Evolutionary conservation across 2,113 vertebrate species (phyloP).

Genomic region (Neotoma lepida): DNA sequence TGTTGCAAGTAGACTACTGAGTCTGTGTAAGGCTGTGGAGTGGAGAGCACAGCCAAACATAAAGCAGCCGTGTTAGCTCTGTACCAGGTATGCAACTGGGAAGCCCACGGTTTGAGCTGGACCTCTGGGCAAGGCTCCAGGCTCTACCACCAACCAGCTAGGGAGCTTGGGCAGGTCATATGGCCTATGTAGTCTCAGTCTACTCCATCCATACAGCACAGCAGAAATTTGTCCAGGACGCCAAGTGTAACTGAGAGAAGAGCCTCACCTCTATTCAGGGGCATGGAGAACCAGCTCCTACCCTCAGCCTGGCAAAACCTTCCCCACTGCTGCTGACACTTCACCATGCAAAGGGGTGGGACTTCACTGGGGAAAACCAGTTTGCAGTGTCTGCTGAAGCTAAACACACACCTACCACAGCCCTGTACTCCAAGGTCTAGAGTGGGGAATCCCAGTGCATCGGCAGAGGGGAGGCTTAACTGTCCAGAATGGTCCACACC

Average conservation of each 20-base stretch:
- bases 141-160: neutral
- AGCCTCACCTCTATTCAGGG: neutral
- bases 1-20: no score
- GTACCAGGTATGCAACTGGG: neutral
- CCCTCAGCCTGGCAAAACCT: neutral
- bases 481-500: no score
- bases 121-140: neutral
- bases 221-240: neutral
- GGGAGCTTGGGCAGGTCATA: neutral
- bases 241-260: neutral
- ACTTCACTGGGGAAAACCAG: neutral
- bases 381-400: neutral
- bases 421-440: neutral
- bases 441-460: neutral
- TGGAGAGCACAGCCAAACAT: neutral
- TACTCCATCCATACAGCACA: neutral
- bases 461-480: neutral
- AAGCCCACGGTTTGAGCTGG: rapidly evolving
- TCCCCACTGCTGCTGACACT: neutral
- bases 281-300: neutral
- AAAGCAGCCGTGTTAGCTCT: neutral
- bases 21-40: neutral
- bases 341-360: neutral
- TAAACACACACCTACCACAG: rapidly evolving
- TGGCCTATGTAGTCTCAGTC: neutral